Percentiles rank a stretch among this genome's conserved stretches.
phyloP scores from a whole-genome alignment of 2,888 invertebrate genomes.

The Andrena bicolor region DNA sequence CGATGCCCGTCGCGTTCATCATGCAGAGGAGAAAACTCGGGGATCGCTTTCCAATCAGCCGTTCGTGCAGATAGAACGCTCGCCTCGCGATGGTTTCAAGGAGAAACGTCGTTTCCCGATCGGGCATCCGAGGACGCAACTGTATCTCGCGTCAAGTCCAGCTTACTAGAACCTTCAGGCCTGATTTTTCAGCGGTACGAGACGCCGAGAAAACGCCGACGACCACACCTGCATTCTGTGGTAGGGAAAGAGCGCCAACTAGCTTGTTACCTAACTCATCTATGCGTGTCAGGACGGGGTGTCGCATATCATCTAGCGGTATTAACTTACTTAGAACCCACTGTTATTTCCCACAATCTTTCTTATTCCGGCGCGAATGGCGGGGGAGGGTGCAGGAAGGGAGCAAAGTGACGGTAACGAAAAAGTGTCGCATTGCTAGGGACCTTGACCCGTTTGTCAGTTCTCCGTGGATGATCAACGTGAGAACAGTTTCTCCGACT shows the following conservation, averaged over 20 bases:
- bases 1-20: not conserved
- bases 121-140: not conserved
- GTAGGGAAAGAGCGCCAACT: slow-evolving; percentile 72
- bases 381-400: not conserved
- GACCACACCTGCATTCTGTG: slow-evolving; percentile 70
- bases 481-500: slow-evolving; percentile 5
- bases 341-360: slow-evolving; percentile 64
- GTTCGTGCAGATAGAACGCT: not conserved
- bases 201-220: slow-evolving; percentile 51
- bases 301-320: slow-evolving; percentile 73
- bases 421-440: slow-evolving; percentile 38
- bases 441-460: slow-evolving; percentile 55
- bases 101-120: not conserved
- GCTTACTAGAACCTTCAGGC: slow-evolving; percentile 8
- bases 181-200: slow-evolving; percentile 35
- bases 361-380: slow-evolving; percentile 37
- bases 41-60: not conserved
- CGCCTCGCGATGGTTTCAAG: not conserved
- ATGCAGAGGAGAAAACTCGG: not conserved
- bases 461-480: not conserved
- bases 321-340: slow-evolving; percentile 72
- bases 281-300: slow-evolving; percentile 61
- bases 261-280: slow-evolving; percentile 73
- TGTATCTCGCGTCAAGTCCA: not conserved
- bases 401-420: slow-evolving; percentile 18